Evolutionary conservation across 2,797 vertebrate genomes (phyloP).

Genomic region (Catharus ustulatus): DNA sequence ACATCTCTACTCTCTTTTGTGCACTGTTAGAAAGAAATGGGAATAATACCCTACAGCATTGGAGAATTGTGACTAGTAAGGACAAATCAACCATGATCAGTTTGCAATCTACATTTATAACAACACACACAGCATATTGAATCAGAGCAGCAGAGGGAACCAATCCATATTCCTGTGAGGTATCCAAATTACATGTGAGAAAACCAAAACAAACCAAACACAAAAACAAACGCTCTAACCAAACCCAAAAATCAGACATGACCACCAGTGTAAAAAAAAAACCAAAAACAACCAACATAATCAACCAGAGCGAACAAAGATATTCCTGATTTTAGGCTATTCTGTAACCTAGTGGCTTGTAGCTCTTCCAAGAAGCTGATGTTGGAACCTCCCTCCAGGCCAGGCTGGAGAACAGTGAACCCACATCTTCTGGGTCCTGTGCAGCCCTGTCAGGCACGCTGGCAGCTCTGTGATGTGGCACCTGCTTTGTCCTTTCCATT

Average conservation of each 20-base stretch:
- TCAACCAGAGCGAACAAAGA: not conserved
- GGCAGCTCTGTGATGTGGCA: not conserved
- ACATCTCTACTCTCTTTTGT: not conserved
- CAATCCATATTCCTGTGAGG: not conserved
- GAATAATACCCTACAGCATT: not conserved
- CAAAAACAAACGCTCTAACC: not conserved
- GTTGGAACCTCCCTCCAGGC: not conserved
- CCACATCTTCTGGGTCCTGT: not conserved
- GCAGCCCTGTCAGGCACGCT: fast-evolving
- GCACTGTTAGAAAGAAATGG: not conserved
- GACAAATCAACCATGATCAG: not conserved
- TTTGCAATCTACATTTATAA: not conserved
- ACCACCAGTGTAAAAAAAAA: not conserved
- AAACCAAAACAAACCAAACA: not conserved
- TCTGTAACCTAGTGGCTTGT: not conserved
- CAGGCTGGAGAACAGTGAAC: fast-evolving
- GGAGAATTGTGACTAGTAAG: not conserved
- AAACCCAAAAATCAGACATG: not conserved
- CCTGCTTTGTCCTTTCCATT: not conserved
- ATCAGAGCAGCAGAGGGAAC: not conserved
- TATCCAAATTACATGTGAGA: not conserved
- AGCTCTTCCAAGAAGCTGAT: not conserved
- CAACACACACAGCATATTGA: not conserved
- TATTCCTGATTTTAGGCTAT: not conserved
- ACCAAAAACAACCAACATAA: not conserved